Evolutionary conservation across 2,797 vertebrate genomes (phyloP).

Genomic region (Karalla daura): DNA sequence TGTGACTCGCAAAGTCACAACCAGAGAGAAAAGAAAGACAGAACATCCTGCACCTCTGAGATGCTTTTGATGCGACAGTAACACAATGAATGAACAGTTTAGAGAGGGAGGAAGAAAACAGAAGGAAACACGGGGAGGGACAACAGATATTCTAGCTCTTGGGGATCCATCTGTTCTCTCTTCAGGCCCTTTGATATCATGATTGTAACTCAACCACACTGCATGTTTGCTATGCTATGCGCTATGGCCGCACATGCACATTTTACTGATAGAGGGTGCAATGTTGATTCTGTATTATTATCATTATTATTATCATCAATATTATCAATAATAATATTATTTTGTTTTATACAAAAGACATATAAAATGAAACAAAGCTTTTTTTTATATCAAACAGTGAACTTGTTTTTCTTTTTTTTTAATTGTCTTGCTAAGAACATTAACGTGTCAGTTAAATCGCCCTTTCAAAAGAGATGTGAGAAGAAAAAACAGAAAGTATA

Average conservation of each 20-base stretch:
- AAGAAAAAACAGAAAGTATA: no score
- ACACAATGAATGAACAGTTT: slow-evolving; percentile 23
- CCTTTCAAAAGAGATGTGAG: no score
- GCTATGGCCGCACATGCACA: slow-evolving; percentile 44
- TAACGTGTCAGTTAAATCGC: slow-evolving; percentile 81
- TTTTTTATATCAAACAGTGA: slow-evolving; percentile 93
- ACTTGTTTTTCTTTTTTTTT: slow-evolving; percentile 86
- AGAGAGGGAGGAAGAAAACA: no score
- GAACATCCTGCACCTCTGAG: slow-evolving; percentile 34
- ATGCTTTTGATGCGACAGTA: slow-evolving; percentile 51
- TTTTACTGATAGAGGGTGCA: slow-evolving; percentile 43
- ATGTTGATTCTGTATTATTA: slow-evolving; percentile 35
- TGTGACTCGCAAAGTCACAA: no score
- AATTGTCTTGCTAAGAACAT: slow-evolving; percentile 87
- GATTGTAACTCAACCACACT: slow-evolving; percentile 40
- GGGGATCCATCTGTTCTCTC: slow-evolving; percentile 36
- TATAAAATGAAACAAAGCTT: slow-evolving; percentile 93
- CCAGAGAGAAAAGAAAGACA: slow-evolving; percentile 17
- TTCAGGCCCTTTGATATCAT: slow-evolving; percentile 40
- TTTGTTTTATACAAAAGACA: slow-evolving; percentile 79
- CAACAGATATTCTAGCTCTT: slow-evolving; percentile 23
- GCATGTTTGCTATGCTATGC: slow-evolving; percentile 34
- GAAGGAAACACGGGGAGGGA: background rate
- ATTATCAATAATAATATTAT: no score
- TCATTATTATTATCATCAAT: no score